Conservation (phyloP, 2,113 vertebrate species). For the Anoplopoma fimbria region DNA sequence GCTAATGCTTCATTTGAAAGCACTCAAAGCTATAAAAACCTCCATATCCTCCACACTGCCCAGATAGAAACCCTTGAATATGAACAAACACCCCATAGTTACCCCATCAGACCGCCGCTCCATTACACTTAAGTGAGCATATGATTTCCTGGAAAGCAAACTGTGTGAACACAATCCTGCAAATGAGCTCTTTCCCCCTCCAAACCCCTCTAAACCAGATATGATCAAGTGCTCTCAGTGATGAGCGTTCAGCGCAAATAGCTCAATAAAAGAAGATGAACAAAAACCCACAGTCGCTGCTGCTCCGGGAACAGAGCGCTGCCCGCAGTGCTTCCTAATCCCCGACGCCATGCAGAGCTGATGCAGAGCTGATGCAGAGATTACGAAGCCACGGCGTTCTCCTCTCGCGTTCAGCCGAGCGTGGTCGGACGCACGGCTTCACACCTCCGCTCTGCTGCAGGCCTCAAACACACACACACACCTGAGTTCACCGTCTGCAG, state of each 20-base stretch:
- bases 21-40: background rate
- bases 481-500: background rate
- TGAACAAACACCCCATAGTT: background rate
- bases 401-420: conserved; percentile 38
- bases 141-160: conserved; percentile 18
- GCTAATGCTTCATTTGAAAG: background rate
- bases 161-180: conserved; percentile 2
- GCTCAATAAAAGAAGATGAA: conserved; percentile 42
- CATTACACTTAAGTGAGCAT: conserved; percentile 23
- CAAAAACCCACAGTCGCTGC: background rate
- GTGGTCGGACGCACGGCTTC: conserved; percentile 10
- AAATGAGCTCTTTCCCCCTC: background rate
- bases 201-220: conserved; percentile 12
- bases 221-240: conserved; percentile 29
- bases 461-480: background rate
- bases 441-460: background rate
- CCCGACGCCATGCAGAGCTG: conserved; percentile 21
- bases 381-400: conserved; percentile 29
- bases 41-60: background rate
- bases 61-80: too few species aligned
- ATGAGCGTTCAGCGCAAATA: conserved; percentile 21
- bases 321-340: conserved; percentile 26
- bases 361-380: conserved; percentile 46
- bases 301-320: conserved; percentile 1
- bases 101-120: background rate